Conservation (phyloP, 2,888 invertebrate genomes). For the Amphimallon solstitiale region DNA sequence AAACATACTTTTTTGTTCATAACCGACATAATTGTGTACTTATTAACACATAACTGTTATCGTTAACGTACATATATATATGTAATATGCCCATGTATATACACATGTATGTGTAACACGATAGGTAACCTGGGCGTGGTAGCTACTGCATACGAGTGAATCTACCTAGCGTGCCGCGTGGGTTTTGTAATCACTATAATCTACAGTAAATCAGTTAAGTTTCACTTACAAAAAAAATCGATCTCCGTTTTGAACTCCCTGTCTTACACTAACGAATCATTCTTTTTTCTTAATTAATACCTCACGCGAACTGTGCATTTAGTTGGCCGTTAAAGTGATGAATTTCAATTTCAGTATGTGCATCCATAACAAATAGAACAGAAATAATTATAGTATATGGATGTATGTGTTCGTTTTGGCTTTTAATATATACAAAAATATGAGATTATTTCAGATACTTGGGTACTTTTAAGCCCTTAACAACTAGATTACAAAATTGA, state of each 20-base stretch:
- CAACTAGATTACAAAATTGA: too few relatives aligned
- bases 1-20: constrained; percentile 9
- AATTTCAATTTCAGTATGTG: background rate
- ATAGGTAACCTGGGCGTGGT: constrained; percentile 53
- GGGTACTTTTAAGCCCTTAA: too few relatives aligned
- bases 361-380: too few relatives aligned
- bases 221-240: constrained; percentile 54
- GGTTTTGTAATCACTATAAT: constrained; percentile 59
- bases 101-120: constrained; percentile 40
- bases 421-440: too few relatives aligned
- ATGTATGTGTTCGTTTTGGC: too few relatives aligned
- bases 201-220: constrained; percentile 57
- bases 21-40: constrained; percentile 18
- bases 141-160: constrained; percentile 48
- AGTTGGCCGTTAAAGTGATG: constrained; percentile 1
- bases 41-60: constrained; percentile 42
- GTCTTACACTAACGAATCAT: constrained; percentile 40
- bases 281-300: constrained; percentile 18
- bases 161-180: constrained; percentile 50
- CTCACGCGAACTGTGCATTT: constrained; percentile 18
- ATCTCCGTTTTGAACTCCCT: constrained; percentile 43
- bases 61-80: constrained; percentile 5
- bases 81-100: background rate
- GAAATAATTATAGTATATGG: too few relatives aligned
- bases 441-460: too few relatives aligned